Evolutionary conservation across 92 coral and sea anemone species (phyloP), one percentile per base, ranked within the genome.

Genomic region (Phenganax marumi): DNA sequence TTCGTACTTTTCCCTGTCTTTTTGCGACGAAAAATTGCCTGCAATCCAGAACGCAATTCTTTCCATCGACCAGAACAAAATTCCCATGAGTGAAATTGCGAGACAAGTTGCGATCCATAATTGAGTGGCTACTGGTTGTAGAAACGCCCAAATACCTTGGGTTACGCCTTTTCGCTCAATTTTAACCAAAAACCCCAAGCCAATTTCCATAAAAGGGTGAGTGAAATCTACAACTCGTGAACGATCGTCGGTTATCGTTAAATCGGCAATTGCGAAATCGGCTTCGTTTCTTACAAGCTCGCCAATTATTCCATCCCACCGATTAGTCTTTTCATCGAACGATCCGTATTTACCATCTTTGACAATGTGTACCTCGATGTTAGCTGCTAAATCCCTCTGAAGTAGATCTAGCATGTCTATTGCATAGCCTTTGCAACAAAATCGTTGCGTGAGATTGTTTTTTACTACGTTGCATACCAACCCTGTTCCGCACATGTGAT

Each of bases 281-380:
- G 92, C 97, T 18, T 91, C 81, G 1, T 90, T 87, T 14, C 75
- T 26, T 24, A 91, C 10, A 21, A 91, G 50, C 39, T 91, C 97
- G 8, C 92, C 92, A 12, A 91, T 89, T 92, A 91, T 85, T 10
- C 97, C 97, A 65, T 89, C 85, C 97, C 97, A 91, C 7, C 48
- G 56, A 5, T 90, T 87, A 3, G 89, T 89, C 24, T 49, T 39
- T 16, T 65, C 64, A 70, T 91, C 81, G 19, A 76, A n/a, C 11
- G 88, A 82, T 8, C 97, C 97, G 61, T 91, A 89, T 52, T 89
- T 91, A 0, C 87, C 87, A 80, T 91, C 97, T 74, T 85, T 85
- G 3, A 88, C 86, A 14, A 89, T 68, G 77, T 91, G 86, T 10
- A 91, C 22, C 25, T 89, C 93, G 71, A 77, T 72, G 3, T 73